A percentile compares a stretch with the other conserved stretches of the same genome.
Evolutionary conservation across 2,888 invertebrate species (phyloP).

Genomic region (Corbicula japonica): DNA sequence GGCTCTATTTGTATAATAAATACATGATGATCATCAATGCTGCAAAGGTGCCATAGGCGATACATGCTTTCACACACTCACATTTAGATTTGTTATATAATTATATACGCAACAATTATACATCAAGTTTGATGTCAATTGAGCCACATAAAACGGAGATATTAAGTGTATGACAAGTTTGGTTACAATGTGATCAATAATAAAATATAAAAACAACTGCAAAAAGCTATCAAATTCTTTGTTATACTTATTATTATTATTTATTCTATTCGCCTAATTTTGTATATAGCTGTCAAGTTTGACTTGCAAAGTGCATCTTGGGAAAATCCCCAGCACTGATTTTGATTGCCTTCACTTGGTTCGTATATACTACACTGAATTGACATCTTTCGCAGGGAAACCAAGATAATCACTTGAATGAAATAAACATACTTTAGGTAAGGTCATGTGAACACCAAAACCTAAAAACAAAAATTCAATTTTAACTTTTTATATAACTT

Average conservation of each 20-base stretch:
- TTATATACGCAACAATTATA: background rate
- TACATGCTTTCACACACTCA: background rate
- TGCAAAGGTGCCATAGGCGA: background rate
- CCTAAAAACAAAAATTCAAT: too few species aligned
- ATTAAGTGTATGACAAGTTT: background rate
- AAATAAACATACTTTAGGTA: too few species aligned
- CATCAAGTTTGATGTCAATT: background rate
- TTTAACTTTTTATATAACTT: too few species aligned
- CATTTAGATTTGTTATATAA: background rate
- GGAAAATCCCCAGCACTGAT: too few species aligned
- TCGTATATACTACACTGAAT: too few species aligned
- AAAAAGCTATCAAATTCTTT: background rate
- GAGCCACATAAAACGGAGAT: background rate
- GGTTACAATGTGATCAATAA: too few species aligned
- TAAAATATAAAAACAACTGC: constrained; percentile 2
- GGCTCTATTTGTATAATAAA: background rate
- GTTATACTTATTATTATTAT: background rate
- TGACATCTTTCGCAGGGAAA: too few species aligned
- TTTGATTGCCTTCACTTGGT: too few species aligned
- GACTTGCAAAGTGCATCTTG: too few species aligned
- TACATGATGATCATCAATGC: background rate
- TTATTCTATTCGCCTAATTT: background rate
- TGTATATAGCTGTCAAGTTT: too few species aligned
- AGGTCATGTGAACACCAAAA: too few species aligned
- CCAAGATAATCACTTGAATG: too few species aligned